A percentile compares a stretch with the other conserved stretches of the same genome.
Conservation (phyloP, 2,888 invertebrate species). For the Gortyna flavago region DNA sequence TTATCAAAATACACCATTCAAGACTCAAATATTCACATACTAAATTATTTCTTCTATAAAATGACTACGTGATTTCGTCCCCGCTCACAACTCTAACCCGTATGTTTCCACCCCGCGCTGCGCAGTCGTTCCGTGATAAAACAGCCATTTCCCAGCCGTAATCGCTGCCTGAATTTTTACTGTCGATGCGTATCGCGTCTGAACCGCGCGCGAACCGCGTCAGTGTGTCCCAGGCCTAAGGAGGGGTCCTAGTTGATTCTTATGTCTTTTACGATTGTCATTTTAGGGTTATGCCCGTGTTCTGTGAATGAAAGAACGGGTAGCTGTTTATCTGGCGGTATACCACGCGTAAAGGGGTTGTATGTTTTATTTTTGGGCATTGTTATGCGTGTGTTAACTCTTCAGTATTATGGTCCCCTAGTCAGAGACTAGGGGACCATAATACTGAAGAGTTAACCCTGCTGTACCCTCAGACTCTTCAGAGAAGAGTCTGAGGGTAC, state of each 20-base stretch:
- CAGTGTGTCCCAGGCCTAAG: conserved; percentile 52
- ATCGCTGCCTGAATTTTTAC: conserved; percentile 84
- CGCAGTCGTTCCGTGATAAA: conserved; percentile 79
- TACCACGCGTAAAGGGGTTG: conserved; percentile 39
- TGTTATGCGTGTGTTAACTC: not conserved
- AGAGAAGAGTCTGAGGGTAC: no score
- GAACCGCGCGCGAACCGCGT: conserved; percentile 51
- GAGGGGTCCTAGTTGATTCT: conserved; percentile 67
- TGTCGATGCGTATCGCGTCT: conserved; percentile 77
- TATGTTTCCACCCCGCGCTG: conserved; percentile 60
- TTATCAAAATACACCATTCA: not conserved
- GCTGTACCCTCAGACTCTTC: no score
- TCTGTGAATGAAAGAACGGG: conserved; percentile 65
- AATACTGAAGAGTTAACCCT: no score
- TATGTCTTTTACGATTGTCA: conserved; percentile 65
- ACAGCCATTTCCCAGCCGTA: conserved; percentile 83
- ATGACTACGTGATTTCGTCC: not conserved
- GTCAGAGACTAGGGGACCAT: no score
- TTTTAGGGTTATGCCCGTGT: conserved; percentile 65
- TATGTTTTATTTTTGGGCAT: conserved; percentile 13
- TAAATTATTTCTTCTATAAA: not conserved
- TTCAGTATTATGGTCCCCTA: not conserved
- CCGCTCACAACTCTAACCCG: conserved; percentile 45
- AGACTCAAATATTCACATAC: not conserved
- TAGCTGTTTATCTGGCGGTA: conserved; percentile 55